Evolutionary conservation across 2,113 vertebrate genomes (phyloP).

Genomic region (Accipiter cooperii): DNA sequence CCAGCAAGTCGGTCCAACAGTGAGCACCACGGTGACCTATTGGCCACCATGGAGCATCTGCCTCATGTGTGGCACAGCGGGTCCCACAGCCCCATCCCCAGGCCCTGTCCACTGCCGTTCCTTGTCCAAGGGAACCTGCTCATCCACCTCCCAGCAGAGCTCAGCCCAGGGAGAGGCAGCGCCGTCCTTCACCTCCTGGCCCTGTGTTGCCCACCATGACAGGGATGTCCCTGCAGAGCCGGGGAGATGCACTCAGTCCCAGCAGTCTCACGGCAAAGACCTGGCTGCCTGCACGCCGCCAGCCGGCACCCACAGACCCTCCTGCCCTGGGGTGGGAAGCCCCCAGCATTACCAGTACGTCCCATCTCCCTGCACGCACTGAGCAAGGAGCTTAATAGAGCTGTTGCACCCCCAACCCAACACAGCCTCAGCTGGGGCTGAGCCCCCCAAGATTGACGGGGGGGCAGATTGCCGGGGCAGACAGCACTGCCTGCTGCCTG

Average conservation of each 20-base stretch:
- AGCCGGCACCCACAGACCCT: background rate
- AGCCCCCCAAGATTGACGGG: rapidly evolving
- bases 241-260: background rate
- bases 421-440: rapidly evolving
- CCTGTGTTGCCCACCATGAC: background rate
- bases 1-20: rapidly evolving
- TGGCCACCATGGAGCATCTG: background rate
- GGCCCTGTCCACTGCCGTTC: background rate
- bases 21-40: rapidly evolving
- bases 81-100: background rate
- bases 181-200: background rate
- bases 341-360: background rate
- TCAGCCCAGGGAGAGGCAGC: background rate
- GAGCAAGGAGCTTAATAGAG: background rate
- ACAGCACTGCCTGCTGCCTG: background rate
- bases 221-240: background rate
- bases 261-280: rapidly evolving
- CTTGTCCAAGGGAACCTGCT: background rate
- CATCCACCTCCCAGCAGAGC: background rate
- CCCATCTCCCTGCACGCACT: background rate
- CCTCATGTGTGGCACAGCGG: rapidly evolving
- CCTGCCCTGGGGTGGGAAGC: background rate
- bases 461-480: background rate
- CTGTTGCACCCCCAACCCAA: background rate
- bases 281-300: background rate